Evolutionary conservation across 2,797 vertebrate genomes (phyloP), one percentile per base, ranked within the genome.

Genomic region (Pantherophis alleghaniensis): DNA sequence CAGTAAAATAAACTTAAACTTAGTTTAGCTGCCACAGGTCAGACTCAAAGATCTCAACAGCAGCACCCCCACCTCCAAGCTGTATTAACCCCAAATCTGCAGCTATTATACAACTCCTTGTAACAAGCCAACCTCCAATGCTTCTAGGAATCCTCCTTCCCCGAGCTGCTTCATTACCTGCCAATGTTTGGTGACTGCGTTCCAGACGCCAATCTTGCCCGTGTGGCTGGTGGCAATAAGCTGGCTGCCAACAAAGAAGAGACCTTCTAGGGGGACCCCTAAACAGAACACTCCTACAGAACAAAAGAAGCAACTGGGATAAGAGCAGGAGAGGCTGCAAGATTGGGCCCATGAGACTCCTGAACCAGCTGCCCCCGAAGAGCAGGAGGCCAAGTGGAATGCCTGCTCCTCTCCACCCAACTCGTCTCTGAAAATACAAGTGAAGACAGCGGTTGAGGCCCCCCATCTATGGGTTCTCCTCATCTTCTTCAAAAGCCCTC

Each of bases 111-210:
- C 74, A 22, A 11, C 37, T 42, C 18, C 32, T 42, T 42, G 37
- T 20, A 22, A 79, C 18, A 79, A 56, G 24, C 7, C 26, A 87
- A 5, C 20, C 6, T 53, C 51, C 20, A 88, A 16, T 18, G 2
- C 20, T 32, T 14, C 7, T 51, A 28, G 20, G 11, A 24, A 10
- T 3, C 4, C 13, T 37, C 22, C 61, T 13, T 1, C 13, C 24
- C 42, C 14, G 0, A 12, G 24, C 74, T 6, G 24, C 22, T 37
- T 42, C 90, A 94, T 79, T 55, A 99, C 99, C 98, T 99, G 99
- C 99, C 99, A 99, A 97, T 99, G 99, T 96, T 99, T 99, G 92
- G 99, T 99, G 95, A 99, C 98, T 0, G 99, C 99, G 4, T 99
- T 99, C 99, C 99, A 99, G 26, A 99, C 99, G 0, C 99, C 99